Conservation (phyloP, 2,113 vertebrate species). For the Poeciliopsis prolifica region DNA sequence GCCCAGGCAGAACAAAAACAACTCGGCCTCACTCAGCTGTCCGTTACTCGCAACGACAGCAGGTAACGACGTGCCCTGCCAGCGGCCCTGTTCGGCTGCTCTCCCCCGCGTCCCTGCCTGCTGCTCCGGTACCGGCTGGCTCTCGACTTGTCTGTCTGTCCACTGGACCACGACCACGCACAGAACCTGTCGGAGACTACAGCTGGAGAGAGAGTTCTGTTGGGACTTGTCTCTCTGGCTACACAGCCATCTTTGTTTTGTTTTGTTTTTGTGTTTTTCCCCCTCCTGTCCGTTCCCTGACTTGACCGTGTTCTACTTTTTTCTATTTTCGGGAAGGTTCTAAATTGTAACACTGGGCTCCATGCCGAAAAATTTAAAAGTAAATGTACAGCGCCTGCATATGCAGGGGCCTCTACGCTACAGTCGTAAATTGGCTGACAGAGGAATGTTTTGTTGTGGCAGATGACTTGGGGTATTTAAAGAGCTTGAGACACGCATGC, state of each 20-base stretch:
- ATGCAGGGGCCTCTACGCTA: conserved; percentile 31
- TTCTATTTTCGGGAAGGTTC: conserved; percentile 45
- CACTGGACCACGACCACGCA: conserved; percentile 40
- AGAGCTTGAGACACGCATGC: conserved; percentile 77
- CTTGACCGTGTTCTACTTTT: conserved; percentile 47
- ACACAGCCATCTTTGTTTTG: conserved; percentile 87
- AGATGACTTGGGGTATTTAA: conserved; percentile 83
- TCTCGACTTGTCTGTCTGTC: conserved; percentile 25
- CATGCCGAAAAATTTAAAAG: conserved; percentile 39
- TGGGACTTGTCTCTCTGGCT: conserved; percentile 74
- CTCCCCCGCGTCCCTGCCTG: conserved; percentile 42
- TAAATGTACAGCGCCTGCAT: conserved; percentile 40
- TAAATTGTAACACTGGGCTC: conserved; percentile 35
- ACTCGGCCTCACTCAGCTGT: conserved; percentile 70
- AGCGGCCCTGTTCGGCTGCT: conserved; percentile 51
- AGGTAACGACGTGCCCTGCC: conserved; percentile 46
- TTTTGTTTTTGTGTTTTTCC: conserved; percentile 12
- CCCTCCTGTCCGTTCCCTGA: conserved; percentile 65
- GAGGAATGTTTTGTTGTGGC: conserved; percentile 79
- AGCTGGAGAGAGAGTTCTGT: conserved; percentile 57
- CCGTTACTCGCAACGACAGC: conserved; percentile 78
- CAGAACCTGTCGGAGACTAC: conserved; percentile 59
- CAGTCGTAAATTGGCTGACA: conserved; percentile 68
- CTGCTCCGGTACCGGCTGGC: conserved; percentile 55
- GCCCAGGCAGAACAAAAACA: conserved; percentile 79